These are phyloP conservation scores for Phrixothrix hirtus DNA, from an alignment of 2,888 invertebrate genomes.

Conservation along the genomic window DNA sequence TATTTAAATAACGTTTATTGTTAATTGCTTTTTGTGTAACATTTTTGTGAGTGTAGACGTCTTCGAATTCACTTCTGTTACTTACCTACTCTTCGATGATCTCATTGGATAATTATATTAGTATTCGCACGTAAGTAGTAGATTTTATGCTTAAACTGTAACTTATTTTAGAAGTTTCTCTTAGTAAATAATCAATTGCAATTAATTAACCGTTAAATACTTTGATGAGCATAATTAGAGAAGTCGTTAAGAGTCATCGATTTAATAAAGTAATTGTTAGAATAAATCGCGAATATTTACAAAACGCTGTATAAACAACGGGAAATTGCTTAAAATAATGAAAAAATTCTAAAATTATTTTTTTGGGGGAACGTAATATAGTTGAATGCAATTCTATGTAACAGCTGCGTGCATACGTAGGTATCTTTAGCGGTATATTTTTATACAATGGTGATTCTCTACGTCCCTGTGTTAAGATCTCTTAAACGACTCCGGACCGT, in stretches of 20 bases:
- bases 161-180: too few relatives aligned
- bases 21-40: slow-evolving; percentile 50
- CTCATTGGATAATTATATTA: slow-evolving; percentile 38
- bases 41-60: slow-evolving; percentile 49
- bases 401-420: slow-evolving; percentile 31
- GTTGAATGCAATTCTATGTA: slow-evolving; percentile 18
- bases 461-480: slow-evolving; percentile 12
- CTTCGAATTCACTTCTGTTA: slow-evolving; percentile 36
- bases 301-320: too few relatives aligned
- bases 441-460: slow-evolving; percentile 19
- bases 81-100: slow-evolving; percentile 36
- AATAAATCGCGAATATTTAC: too few relatives aligned
- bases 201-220: too few relatives aligned
- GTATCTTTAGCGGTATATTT: slow-evolving; percentile 25
- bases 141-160: too few relatives aligned
- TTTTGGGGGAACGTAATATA: slow-evolving; percentile 3
- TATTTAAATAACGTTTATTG: slow-evolving; percentile 35
- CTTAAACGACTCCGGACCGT: background rate
- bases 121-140: slow-evolving; percentile 37
- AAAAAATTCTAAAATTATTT: slow-evolving; percentile 2
- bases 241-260: too few relatives aligned
- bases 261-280: too few relatives aligned
- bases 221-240: too few relatives aligned
- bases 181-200: too few relatives aligned
- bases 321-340: slow-evolving; percentile 1